Percentiles rank a stretch among this genome's conserved stretches.
These are phyloP conservation scores for Oscheius sp. DNA, from an alignment of 2,888 invertebrate genomes.

Conservation along the genomic window DNA sequence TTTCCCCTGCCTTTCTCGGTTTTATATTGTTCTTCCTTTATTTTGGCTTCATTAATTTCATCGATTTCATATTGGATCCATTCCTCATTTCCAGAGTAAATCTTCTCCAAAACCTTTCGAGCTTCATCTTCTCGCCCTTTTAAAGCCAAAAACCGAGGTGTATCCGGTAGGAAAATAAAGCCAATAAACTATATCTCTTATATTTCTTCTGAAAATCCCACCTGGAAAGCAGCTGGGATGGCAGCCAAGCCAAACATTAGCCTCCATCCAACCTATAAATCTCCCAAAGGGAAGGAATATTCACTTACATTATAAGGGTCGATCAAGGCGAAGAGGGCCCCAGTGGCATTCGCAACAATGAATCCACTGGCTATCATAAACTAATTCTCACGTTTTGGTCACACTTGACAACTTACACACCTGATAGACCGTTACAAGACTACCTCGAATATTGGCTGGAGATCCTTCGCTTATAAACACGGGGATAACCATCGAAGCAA, in stretches of 20 bases:
- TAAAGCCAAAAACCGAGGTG: slow-evolving; percentile 71
- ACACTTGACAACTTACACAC: too few species aligned
- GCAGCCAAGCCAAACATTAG: slow-evolving; percentile 75
- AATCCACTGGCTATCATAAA: slow-evolving; percentile 73
- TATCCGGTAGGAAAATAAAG: slow-evolving; percentile 75
- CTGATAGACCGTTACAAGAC: slow-evolving; percentile 72
- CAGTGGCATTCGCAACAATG: slow-evolving; percentile 73
- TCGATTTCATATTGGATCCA: slow-evolving; percentile 62
- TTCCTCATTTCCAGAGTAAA: slow-evolving; percentile 57
- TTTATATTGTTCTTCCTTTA: slow-evolving; percentile 36
- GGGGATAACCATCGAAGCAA: slow-evolving; percentile 74
- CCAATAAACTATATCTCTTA: slow-evolving; percentile 75
- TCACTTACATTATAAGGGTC: slow-evolving; percentile 56
- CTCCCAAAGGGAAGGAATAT: too few species aligned
- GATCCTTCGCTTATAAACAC: slow-evolving; percentile 76
- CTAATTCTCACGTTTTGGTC: slow-evolving; percentile 70
- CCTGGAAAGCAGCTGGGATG: slow-evolving; percentile 63
- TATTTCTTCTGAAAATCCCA: too few species aligned
- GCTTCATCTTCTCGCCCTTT: slow-evolving; percentile 48
- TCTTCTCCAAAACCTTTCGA: slow-evolving; percentile 41
- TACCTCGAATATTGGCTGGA: slow-evolving; percentile 73
- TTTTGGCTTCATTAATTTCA: slow-evolving; percentile 51
- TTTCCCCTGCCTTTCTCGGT: slow-evolving; percentile 32
- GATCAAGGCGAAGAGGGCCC: slow-evolving; percentile 73
- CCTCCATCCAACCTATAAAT: slow-evolving; percentile 76